Evolutionary conservation across 2,888 invertebrate genomes (phyloP).

Genomic region (Ormyrus rosae): DNA sequence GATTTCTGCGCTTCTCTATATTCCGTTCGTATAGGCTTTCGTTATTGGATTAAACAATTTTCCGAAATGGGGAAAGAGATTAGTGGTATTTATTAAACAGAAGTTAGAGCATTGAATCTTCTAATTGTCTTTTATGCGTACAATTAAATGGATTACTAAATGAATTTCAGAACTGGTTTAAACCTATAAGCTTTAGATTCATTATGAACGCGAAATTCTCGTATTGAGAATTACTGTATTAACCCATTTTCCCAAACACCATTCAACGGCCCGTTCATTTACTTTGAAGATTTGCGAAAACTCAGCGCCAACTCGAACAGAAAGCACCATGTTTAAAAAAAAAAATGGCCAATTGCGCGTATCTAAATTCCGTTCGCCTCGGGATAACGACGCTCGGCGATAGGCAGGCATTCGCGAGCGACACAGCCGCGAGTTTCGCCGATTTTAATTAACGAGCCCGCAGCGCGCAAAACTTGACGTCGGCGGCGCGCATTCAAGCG

Average conservation of each 20-base stretch:
- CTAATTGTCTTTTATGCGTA: background rate
- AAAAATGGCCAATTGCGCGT: too few relatives aligned
- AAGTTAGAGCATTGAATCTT: background rate
- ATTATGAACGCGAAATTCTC: too few relatives aligned
- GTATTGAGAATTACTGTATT: too few relatives aligned
- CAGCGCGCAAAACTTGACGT: conserved; percentile 40
- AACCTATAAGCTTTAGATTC: too few relatives aligned
- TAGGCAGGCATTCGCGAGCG: conserved; percentile 20
- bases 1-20: background rate
- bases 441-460: conserved; percentile 53
- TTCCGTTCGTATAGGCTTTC: background rate
- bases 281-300: too few relatives aligned
- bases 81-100: conserved; percentile 23
- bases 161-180: too few relatives aligned
- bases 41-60: conserved; percentile 32
- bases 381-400: conserved; percentile 24
- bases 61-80: background rate
- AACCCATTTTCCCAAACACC: too few relatives aligned
- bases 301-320: too few relatives aligned
- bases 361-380: background rate
- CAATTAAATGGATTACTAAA: background rate
- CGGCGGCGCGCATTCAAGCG: conserved; percentile 43
- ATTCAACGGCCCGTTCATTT: too few relatives aligned
- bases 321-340: too few relatives aligned
- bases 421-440: conserved; percentile 24